Conservation (phyloP, 2,888 invertebrate species). For the Raillietiella orientalis region DNA sequence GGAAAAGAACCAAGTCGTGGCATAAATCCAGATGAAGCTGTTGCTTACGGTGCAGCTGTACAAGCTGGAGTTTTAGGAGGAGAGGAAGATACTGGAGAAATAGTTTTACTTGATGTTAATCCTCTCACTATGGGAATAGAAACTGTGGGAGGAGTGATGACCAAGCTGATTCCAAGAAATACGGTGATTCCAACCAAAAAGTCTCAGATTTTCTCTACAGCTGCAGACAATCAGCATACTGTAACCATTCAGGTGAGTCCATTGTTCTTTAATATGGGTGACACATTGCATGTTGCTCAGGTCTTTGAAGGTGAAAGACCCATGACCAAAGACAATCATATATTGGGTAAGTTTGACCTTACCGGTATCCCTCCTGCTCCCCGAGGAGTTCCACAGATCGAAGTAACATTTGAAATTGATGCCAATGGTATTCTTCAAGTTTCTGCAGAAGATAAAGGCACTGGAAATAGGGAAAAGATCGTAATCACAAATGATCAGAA, state of each 20-base stretch:
- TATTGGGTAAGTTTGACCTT: constrained; percentile 89
- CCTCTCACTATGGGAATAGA: constrained; percentile 98
- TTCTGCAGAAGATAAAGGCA: constrained; percentile 95
- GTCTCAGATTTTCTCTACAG: constrained; percentile 95
- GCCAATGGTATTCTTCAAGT: constrained; percentile 83
- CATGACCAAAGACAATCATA: constrained; percentile 98
- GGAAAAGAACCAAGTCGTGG: constrained; percentile 94
- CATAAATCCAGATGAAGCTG: constrained; percentile 96
- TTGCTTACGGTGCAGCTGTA: constrained; percentile 92
- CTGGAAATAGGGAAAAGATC: constrained; percentile 93
- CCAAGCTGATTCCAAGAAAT: constrained; percentile 85
- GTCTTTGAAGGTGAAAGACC: constrained; percentile 97
- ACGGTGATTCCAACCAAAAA: constrained; percentile 98
- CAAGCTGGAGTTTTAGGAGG: constrained; percentile 93
- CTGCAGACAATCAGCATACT: constrained; percentile 93
- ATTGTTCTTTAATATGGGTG: neutral
- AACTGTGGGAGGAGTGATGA: constrained; percentile 99
- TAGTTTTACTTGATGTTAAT: constrained; percentile 87
- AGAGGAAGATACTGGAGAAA: constrained; percentile 84
- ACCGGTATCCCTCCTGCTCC: constrained; percentile 89
- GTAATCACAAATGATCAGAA: constrained; percentile 97
- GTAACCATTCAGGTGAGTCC: constrained; percentile 54
- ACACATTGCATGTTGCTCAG: too few species aligned
- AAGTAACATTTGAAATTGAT: constrained; percentile 78
- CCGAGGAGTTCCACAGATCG: constrained; percentile 70